Evolutionary conservation across 2,888 invertebrate genomes (phyloP), one percentile per base, ranked within the genome.

Genomic region (Hirtodrosophila trivittata): DNA sequence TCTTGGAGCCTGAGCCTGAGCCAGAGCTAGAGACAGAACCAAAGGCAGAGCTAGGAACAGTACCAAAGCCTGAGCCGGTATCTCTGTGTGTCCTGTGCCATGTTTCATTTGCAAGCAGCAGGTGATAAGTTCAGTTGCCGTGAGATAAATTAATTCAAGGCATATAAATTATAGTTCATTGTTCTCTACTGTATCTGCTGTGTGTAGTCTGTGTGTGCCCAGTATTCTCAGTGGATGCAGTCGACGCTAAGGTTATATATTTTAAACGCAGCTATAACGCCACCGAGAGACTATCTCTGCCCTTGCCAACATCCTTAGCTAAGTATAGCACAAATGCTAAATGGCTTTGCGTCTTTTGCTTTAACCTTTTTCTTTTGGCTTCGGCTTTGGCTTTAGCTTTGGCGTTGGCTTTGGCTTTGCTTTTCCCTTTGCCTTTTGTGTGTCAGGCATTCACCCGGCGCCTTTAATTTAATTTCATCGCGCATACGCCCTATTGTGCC

Each of bases 161-260:
- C 72, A 75, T 69, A 80, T 85, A 82, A 82, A 82, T 82, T 82
- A 85, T 75, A 60, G 72, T 60, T 72, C 75, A 75, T 82, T 85
- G 75, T 85, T 72, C 56, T 30, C 42, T 3, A 25, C 13, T 8
- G 10, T 45, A 28, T 51, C 18, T 26, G 13, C 33, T 33, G 21
- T 12, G 18, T 9, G 25, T 42, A 16, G 21, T 12, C 21, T 39
- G 9, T 50, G 33, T 32, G 45, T 32, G 7, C 14, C 26, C 41
- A 32, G 10, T 41, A 39, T 32, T 45, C 51, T 38, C 38, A 21
- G n/a, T 30, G 26, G 42, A 63, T 55, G 49, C 33, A 39, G 21
- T 45, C 63, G 54, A 30, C 38, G 46, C 49, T 14, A 1, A 16
- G 32, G 41, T 46, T 64, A 42, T 58, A 65, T 52, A 66, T 58